Evolutionary conservation across 2,113 vertebrate genomes (phyloP), one percentile per base, ranked within the genome.

Genomic region (Thinocorus orbignyianus): DNA sequence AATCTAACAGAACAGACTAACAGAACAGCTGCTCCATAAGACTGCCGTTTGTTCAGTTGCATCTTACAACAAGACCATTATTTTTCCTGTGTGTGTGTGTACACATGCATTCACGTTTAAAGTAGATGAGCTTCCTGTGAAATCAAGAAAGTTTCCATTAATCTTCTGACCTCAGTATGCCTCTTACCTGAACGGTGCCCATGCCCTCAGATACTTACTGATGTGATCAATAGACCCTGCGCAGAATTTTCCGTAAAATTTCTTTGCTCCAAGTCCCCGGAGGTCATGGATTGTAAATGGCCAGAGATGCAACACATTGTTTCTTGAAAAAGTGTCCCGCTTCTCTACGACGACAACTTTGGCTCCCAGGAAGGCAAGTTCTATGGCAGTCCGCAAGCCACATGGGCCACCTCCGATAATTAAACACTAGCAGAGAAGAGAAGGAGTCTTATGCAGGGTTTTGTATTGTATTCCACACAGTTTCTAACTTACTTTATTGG

Each of bases 231-330:
- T 99, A 83, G 99, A 98, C 58, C 99, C 99, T 0, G 99, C 99
- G 39, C 99, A 99, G 97, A 99, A 99, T 95, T 99, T 99, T 20
- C 99, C 99, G 3, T 99, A 99, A 93, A 99, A 99, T 93, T 99
- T 99, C 98, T 99, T 99, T 69, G 99, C 99, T 73, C 99, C 99
- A 25, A 99, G 98, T 55, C 98, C 98, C 28, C 99, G 98, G 54
- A 99, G 98, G 95, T 99, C 99, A 0, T 99, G 99, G 90, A 99
- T 99, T 87, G 99, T 99, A 89, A 98, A 99, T 2, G 99, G 99
- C 99, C 99, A 99, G 39, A 99, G 98, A 81, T 99, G 99, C 52
- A 99, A 97, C 65, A 99, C 99, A 1, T 99, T 99, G 97, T 99
- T 99, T 83, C 99, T 98, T 12, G 99, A 99, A 95, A 99, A 99